Evolutionary conservation across 2,888 invertebrate genomes (phyloP).

Genomic region (Agrotis segetum): DNA sequence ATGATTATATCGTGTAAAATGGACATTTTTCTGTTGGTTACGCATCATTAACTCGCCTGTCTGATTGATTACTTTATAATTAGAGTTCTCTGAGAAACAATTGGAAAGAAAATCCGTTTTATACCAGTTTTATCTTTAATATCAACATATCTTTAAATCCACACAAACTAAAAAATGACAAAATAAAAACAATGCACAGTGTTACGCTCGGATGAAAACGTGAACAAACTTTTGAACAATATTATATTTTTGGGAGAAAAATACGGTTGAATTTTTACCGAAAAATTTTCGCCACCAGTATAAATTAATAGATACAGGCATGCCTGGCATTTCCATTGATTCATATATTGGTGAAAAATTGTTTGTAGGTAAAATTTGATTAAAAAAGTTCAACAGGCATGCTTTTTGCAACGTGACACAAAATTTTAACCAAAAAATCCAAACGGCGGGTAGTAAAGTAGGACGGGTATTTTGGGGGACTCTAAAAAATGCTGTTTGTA

Average conservation of each 20-base stretch:
- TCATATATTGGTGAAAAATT: slow-evolving; percentile 16
- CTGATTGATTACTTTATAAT: slow-evolving; percentile 48
- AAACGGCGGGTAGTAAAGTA: no score
- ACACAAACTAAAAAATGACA: not conserved
- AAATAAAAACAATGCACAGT: slow-evolving; percentile 14
- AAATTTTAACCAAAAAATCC: not conserved
- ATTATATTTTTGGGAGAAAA: slow-evolving; percentile 28
- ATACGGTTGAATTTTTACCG: slow-evolving; percentile 27
- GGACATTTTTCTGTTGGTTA: slow-evolving; percentile 46
- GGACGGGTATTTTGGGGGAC: no score
- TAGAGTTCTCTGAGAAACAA: slow-evolving; percentile 31
- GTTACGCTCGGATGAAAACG: slow-evolving; percentile 17
- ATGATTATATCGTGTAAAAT: slow-evolving; percentile 56
- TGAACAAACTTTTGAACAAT: slow-evolving; percentile 4
- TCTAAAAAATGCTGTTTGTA: no score
- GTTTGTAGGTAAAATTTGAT: slow-evolving; percentile 7
- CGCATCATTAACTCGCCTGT: slow-evolving; percentile 48
- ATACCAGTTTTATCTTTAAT: no score
- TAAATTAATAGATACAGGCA: slow-evolving; percentile 6
- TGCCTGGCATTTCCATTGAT: slow-evolving; percentile 5
- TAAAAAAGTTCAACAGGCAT: slow-evolving; percentile 7
- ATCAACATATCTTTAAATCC: not conserved
- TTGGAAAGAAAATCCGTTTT: slow-evolving; percentile 1
- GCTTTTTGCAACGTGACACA: not conserved
- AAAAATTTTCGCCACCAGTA: slow-evolving; percentile 13